Conservation (phyloP, 2,797 vertebrate species). For the Hippocampus kuda region DNA sequence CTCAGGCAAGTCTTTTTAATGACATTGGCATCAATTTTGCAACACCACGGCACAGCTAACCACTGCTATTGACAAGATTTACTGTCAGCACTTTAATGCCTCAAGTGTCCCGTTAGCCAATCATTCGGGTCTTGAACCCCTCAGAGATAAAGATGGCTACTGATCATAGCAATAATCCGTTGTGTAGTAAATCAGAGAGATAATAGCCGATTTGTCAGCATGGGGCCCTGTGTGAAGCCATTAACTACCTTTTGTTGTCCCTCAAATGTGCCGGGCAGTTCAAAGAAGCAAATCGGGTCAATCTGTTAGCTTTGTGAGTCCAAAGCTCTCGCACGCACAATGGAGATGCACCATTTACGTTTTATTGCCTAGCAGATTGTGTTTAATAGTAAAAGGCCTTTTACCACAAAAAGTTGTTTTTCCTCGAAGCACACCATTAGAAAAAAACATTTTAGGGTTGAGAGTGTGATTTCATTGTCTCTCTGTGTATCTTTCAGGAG, state of each 20-base stretch:
- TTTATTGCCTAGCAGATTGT: constrained; percentile 1
- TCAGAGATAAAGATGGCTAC: constrained; percentile 66
- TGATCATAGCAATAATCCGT: constrained; percentile 88
- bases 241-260: constrained; percentile 95
- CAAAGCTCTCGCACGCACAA: constrained; percentile 13
- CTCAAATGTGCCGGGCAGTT: constrained; percentile 79
- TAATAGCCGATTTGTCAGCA: constrained; percentile 92
- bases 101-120: constrained; percentile 38
- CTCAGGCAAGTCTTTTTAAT: neutral
- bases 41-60: constrained; percentile 2
- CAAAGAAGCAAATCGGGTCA: constrained; percentile 77
- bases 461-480: neutral
- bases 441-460: neutral
- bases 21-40: neutral
- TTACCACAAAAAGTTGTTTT: neutral
- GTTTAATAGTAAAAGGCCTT: neutral
- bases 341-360: neutral
- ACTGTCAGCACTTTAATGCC: constrained; percentile 27
- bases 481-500: neutral
- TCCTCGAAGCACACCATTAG: neutral
- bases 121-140: constrained; percentile 39
- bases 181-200: constrained; percentile 78
- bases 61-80: constrained; percentile 18
- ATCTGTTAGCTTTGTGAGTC: constrained; percentile 70
- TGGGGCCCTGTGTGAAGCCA: constrained; percentile 85